Evolutionary conservation across 1,140 invertebrate species (phyloP).

Genomic region (Holotrichia oblita): DNA sequence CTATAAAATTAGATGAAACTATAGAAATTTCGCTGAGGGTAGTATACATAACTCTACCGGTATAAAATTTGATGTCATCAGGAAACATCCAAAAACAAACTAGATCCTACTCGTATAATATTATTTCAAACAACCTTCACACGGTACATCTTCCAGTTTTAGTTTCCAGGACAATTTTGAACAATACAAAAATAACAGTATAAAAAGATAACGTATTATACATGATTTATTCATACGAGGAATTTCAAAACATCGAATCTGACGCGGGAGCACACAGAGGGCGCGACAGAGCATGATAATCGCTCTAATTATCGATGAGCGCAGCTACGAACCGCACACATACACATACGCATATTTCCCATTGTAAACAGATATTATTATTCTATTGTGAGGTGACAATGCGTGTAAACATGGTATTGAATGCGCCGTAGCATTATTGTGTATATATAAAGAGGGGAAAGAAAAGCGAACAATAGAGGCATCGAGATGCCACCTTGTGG

Average conservation of each 20-base stretch:
- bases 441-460: slow-evolving; percentile 36
- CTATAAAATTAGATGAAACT: no score
- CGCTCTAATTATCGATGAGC: slow-evolving; percentile 52
- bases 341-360: slow-evolving; percentile 18
- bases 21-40: no score
- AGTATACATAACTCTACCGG: no score
- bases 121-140: not conserved
- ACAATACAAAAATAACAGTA: not conserved
- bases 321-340: slow-evolving; percentile 11
- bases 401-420: slow-evolving; percentile 54
- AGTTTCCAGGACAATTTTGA: not conserved
- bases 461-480: slow-evolving; percentile 30
- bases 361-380: slow-evolving; percentile 46
- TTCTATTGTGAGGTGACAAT: slow-evolving; percentile 52
- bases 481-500: slow-evolving; percentile 37
- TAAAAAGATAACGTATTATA: slow-evolving; percentile 1
- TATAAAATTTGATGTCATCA: no score
- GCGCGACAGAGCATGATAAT: slow-evolving; percentile 53
- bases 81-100: no score
- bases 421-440: slow-evolving; percentile 40
- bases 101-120: no score
- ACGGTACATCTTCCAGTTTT: not conserved
- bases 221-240: slow-evolving; percentile 31
- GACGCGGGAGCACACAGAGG: slow-evolving; percentile 25
- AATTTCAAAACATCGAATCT: slow-evolving; percentile 24